Percentiles rank a stretch among this genome's conserved stretches.
Conservation (phyloP, 2,113 vertebrate species). For the Theropithecus gelada region DNA sequence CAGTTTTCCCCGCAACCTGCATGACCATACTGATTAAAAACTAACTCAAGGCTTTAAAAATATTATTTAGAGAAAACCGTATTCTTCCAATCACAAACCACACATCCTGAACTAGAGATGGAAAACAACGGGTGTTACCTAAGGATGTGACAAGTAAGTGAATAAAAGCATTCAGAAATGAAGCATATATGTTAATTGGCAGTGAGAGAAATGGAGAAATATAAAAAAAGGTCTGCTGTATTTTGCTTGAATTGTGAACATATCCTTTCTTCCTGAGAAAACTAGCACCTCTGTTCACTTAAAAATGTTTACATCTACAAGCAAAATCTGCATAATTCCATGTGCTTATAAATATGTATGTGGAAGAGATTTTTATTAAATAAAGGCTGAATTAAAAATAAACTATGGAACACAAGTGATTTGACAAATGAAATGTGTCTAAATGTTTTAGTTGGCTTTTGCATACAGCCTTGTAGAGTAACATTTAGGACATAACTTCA, state of each 20-base stretch:
- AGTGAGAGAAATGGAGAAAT: constrained; percentile 2
- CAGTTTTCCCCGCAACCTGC: background rate
- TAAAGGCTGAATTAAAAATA: constrained; percentile 11
- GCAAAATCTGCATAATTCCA: constrained; percentile 47
- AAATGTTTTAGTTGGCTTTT: constrained; percentile 60
- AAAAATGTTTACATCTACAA: constrained; percentile 5
- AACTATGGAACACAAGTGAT: background rate
- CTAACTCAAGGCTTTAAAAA: background rate
- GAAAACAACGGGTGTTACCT: background rate
- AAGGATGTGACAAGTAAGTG: background rate
- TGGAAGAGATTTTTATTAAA: constrained; percentile 17
- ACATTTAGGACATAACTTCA: constrained; percentile 26
- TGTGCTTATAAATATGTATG: constrained; percentile 63
- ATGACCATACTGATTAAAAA: background rate
- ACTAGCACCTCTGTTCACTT: constrained; percentile 11
- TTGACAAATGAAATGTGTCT: constrained; percentile 41
- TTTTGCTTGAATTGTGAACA: background rate
- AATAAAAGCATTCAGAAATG: background rate
- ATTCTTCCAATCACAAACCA: background rate
- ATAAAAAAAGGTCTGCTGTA: background rate
- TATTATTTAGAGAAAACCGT: background rate
- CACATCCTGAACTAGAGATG: background rate
- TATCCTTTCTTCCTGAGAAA: constrained; percentile 27
- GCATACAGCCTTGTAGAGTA: background rate
- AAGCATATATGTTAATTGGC: background rate